phyloP scores from a whole-genome alignment of 2,113 vertebrate genomes.

The Forbesichthys agassizii region DNA sequence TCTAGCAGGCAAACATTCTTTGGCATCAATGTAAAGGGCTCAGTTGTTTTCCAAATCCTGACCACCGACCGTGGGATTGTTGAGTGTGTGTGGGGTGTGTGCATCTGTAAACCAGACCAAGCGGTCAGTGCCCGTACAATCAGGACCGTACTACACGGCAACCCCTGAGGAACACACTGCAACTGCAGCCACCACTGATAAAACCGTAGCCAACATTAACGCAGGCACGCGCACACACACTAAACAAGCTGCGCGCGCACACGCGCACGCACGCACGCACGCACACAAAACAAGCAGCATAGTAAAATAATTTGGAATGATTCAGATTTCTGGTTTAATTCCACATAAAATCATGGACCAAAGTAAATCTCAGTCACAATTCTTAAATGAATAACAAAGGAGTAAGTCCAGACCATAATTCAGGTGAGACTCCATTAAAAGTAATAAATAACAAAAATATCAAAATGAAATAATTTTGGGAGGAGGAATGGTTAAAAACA shows the following conservation, averaged over 20 bases:
- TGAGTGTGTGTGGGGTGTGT: conserved; percentile 7
- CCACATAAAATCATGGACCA: no score
- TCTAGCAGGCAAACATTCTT: conserved; percentile 29
- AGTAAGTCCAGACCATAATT: no score
- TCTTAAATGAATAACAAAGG: no score
- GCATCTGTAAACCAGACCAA: conserved; percentile 39
- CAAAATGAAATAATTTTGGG: no score
- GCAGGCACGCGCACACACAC: conserved; percentile 8
- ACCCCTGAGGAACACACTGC: conserved; percentile 49
- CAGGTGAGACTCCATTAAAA: no score
- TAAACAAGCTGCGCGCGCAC: conserved; percentile 1
- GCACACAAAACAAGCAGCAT: conserved; percentile 16
- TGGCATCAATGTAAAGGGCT: conserved; percentile 18
- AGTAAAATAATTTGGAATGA: not conserved
- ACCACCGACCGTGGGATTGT: conserved; percentile 17
- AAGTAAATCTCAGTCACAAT: no score
- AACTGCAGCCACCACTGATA: conserved; percentile 58
- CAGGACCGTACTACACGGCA: conserved; percentile 27
- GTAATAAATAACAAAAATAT: no score
- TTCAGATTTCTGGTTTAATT: no score
- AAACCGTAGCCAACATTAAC: conserved; percentile 53
- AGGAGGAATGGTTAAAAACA: no score
- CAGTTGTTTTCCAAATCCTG: conserved; percentile 24
- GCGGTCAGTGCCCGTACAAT: conserved; percentile 18
- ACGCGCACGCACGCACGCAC: conserved; percentile 26